phyloP scores from a whole-genome alignment of 2,113 vertebrate species.

The Chaetorhynchus papuensis region DNA sequence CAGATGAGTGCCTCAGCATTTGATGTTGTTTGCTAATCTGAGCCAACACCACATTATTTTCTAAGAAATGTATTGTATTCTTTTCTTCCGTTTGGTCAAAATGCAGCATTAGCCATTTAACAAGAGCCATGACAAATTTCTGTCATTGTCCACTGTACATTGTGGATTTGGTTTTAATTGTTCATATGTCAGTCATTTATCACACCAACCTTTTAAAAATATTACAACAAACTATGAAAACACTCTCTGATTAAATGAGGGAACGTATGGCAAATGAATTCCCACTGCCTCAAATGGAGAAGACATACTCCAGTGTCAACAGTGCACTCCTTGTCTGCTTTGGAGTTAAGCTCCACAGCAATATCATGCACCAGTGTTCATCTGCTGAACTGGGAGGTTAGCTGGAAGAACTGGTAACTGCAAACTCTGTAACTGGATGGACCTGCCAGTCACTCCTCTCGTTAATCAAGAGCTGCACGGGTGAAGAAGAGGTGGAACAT shows the following conservation, averaged over 20 bases:
- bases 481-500: background rate
- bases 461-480: background rate
- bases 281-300: background rate
- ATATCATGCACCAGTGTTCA: background rate
- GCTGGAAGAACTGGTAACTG: background rate
- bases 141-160: background rate
- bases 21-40: background rate
- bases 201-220: background rate
- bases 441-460: background rate
- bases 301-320: background rate
- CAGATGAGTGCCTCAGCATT: background rate
- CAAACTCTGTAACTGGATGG: background rate
- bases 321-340: background rate
- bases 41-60: background rate
- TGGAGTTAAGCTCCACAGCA: background rate
- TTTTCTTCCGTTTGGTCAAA: slow-evolving; percentile 5
- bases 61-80: background rate
- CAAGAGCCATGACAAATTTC: background rate
- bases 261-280: background rate
- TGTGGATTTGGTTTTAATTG: background rate
- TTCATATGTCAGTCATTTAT: background rate
- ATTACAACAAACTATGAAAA: background rate
- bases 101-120: background rate
- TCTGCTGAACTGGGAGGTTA: background rate
- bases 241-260: background rate